Evolutionary conservation across 2,797 vertebrate species (phyloP), one percentile per base, ranked within the genome.

Genomic region (Odontamblyopus lacepedii): DNA sequence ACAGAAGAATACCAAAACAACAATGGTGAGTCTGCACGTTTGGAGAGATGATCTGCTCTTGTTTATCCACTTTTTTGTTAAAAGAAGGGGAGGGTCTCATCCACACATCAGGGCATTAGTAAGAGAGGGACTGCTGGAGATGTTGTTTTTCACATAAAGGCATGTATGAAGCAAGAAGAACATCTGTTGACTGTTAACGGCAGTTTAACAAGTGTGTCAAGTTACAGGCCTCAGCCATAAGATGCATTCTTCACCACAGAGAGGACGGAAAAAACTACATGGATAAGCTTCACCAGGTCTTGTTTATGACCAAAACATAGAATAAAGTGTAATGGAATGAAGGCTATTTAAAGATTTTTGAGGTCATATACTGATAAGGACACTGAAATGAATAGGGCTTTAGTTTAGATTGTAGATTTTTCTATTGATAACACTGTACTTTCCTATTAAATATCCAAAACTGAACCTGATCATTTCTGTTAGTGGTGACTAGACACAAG

Each of bases 1-100:
- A 44, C 41, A 44, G 11, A 44, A 44, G 11, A 44, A 44, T 44
- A 44, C 13, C 41, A 44, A 13, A 44, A 44, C 41, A 44, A 44
- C 41, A 44, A 44, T 12, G 35, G 35, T 8, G 35, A 12, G 41
- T 13, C 3, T 13, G 41, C 2, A 4, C 1, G 13, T 3, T 1
- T 12, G 9, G 8, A 57, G 18, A 57, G 6, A 27, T 27, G 56
- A 6, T 16, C 50, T 50, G 53, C 59, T 73, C 74, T 72, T 75
- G 80, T 82, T 86, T 79, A 70, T 80, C 73, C 78, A 4, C 65
- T 79, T 26, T 76, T 32, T 78, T 67, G 56, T 72, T 77, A 71
- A 75, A 38, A 38, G 35, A 69, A 63, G n/a, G 60, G 38, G 73
- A 74, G 69, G 56, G 81, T 72, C 51, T 48, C 53, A 75, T 74